Percentiles rank a stretch among this genome's conserved stretches.
These are phyloP conservation scores for Dasypus novemcinctus DNA, from an alignment of 2,113 vertebrate species.

Conservation along the genomic window DNA sequence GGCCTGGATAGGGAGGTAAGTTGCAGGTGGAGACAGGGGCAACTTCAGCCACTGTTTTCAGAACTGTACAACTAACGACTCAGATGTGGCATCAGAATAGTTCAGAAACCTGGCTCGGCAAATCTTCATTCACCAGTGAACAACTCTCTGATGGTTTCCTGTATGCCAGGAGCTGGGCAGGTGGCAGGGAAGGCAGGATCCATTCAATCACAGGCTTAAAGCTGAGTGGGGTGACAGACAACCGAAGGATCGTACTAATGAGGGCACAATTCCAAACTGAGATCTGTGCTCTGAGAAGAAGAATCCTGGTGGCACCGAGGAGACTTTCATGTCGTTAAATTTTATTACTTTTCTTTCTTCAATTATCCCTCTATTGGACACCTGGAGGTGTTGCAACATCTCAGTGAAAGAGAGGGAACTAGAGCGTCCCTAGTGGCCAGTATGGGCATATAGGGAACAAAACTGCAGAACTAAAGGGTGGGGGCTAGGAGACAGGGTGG, in stretches of 20 bases:
- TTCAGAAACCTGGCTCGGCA: neutral
- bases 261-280: neutral
- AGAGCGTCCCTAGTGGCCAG: neutral
- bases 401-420: neutral
- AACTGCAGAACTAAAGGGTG: neutral
- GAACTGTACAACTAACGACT: neutral
- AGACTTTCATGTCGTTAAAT: neutral
- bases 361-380: neutral
- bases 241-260: neutral
- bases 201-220: neutral
- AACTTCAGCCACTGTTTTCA: neutral
- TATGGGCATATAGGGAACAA: neutral
- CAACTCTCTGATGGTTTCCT: neutral
- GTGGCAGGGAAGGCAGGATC: neutral
- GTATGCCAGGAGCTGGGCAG: neutral
- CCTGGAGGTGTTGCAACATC: neutral
- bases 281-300: neutral
- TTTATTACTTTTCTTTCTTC: neutral
- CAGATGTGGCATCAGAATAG: neutral
- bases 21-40: neutral
- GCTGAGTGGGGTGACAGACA: neutral
- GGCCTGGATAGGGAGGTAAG: no score
- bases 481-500: neutral
- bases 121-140: neutral
- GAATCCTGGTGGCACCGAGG: neutral